Evolutionary conservation across 2,797 vertebrate genomes (phyloP), one percentile per base, ranked within the genome.

Genomic region (Gymnothorax javanicus): DNA sequence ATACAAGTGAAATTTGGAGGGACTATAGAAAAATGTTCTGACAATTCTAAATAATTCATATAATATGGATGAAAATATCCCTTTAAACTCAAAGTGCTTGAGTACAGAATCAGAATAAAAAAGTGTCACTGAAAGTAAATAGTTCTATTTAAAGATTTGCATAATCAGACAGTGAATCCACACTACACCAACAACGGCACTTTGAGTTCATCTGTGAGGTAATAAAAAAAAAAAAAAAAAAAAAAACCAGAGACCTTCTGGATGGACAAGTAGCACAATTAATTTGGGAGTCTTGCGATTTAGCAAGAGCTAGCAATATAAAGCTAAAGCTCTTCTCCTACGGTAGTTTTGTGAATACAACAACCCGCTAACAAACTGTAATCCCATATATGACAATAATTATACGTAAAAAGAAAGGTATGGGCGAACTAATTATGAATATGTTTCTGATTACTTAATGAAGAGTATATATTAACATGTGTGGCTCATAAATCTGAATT

Each of bases 91-190:
- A 43, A 43, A 43, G 33, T 43, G 33, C 33, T 43, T 43, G 33
- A 43, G 33, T 43, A 43, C 33, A 43, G 33, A 43, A 43, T 2
- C 33, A 43, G 33, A 43, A 43, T 43, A 43, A 43, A 43, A 43
- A 43, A 43, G 33, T 43, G 33, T 43, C 33, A 43, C 33, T 43
- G 33, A 43, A 43, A 43, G 33, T 43, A 43, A 43, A 43, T 43
- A 43, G 15, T 15, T 11, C 58, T 25, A 13, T 79, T 1, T 0
- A 54, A 0, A 83, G 1, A 43, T 43, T 43, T 8, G 20, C 52
- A 81, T 90, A 86, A 59, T 62, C 7, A 23, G 82, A 9, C 1
- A 57, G 54, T 25, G 27, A 43, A 75, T 27, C 88, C 86, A 83
- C 69, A 91, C 52, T 87, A 15, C 52, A 15, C 86, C 7, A 60